Base-by-base conservation (phyloP, 2,113 vertebrate species). In the Urocolius indicus region DNA sequence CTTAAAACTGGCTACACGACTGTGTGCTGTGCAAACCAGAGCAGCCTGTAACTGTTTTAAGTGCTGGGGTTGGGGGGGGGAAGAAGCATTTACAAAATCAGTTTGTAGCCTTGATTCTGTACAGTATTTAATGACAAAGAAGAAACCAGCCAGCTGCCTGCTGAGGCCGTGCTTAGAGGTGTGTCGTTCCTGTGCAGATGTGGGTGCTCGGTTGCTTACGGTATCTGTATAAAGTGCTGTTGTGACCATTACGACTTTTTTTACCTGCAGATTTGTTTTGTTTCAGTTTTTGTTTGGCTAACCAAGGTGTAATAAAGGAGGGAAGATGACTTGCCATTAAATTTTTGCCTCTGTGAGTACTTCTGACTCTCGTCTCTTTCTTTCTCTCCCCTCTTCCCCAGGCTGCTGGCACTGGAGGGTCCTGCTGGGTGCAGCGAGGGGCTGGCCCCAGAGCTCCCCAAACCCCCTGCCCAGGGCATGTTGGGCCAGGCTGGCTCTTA, bases 181-280 rank as follows among this genome's bases (percentile, higher is more conserved):
- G 96, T 97, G 93, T 97, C 30, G 97, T 98, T 89, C 96, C 93
- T 87, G 97, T 97, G 98, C 97, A 98, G 97, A 97, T 98, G 97
- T 98, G 98, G 98, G 98, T 98, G 98, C 98, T 98, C 97, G 95
- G 97, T 98, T 98, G 97, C 98, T 98, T 98, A 96, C 16, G 36
- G 96, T 98, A 97, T 92, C 95, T 98, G 98, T 98, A 98, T 98
- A 98, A 98, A 98, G 97, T 98, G 98, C 98, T 98, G 98, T 98
- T 98, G 98, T 98, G 98, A 98, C 97, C 96, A 97, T 97, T 96
- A 92, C 91, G 90, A 93, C 93, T 96, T 96, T 98, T 98, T 97
- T 97, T 97, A 98, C 98, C 96, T 98, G 98, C 98, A 90, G 96
- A 94, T 81, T 72, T 97, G 95, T 92, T 96, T 94, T 79, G 91